Evolutionary conservation across 2,113 vertebrate genomes (phyloP).

Genomic region (Proterorhinus semilunaris): DNA sequence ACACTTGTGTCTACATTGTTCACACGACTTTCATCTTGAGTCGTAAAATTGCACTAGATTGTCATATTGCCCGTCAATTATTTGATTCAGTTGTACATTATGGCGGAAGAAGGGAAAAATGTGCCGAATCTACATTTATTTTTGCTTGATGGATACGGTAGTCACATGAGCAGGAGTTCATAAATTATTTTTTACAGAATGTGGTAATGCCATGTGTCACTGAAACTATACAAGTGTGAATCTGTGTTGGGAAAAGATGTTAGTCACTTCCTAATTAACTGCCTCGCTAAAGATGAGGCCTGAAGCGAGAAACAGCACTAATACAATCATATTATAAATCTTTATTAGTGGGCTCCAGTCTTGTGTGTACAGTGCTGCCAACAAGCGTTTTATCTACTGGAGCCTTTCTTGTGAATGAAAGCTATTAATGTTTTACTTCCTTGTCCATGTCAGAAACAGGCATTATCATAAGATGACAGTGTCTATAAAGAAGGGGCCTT

Average conservation of each 20-base stretch:
- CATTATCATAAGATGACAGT: neutral
- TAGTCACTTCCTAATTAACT: conserved; percentile 48
- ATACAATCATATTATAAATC: conserved; percentile 28
- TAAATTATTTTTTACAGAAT: neutral
- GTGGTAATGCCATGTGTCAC: neutral
- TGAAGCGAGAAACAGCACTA: neutral
- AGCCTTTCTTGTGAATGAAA: conserved; percentile 34
- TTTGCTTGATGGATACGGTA: neutral
- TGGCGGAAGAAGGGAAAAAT: neutral
- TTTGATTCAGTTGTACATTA: neutral
- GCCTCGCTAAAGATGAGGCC: conserved; percentile 45
- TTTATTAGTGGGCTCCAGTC: conserved; percentile 37
- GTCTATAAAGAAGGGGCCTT: conserved; percentile 2
- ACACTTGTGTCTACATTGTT: neutral
- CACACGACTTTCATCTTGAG: neutral
- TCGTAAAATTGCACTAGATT: neutral
- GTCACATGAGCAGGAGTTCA: neutral
- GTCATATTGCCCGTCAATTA: neutral
- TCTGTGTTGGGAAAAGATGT: conserved; percentile 8
- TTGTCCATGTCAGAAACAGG: conserved; percentile 43
- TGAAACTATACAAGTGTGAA: neutral
- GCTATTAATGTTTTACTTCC: conserved; percentile 44
- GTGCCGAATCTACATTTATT: too few species aligned
- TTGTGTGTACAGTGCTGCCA: conserved; percentile 19
- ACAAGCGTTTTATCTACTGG: conserved; percentile 38